These are phyloP conservation scores for Panulirus ornatus DNA, from an alignment of 1,140 invertebrate genomes.

Conservation along the genomic window DNA sequence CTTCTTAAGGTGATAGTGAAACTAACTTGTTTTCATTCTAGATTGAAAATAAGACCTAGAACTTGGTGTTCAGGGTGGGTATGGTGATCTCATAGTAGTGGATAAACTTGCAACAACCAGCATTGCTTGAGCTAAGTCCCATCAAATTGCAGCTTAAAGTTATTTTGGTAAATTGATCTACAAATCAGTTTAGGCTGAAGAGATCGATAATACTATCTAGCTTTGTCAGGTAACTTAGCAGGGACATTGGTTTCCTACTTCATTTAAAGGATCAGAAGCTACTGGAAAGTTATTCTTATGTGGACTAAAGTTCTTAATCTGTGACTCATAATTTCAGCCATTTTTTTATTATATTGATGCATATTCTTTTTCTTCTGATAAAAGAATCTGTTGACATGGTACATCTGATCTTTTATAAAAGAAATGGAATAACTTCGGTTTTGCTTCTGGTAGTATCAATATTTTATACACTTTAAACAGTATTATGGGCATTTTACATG, in stretches of 20 bases:
- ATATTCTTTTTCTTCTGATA: not conserved
- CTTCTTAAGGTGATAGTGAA: slow-evolving; percentile 16
- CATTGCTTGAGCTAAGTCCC: not conserved
- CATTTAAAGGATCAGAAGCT: not conserved
- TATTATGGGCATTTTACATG: slow-evolving; percentile 68
- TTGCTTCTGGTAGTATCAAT: slow-evolving; percentile 22
- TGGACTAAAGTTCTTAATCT: not conserved
- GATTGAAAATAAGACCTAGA: slow-evolving; percentile 5
- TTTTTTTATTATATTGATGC: slow-evolving; percentile 3
- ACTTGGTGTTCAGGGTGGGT: not conserved
- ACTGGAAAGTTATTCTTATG: not conserved
- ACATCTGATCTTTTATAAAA: slow-evolving; percentile 18
- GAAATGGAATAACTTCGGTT: slow-evolving; percentile 8
- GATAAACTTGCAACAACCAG: not conserved
- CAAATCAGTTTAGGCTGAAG: not conserved
- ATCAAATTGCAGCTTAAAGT: not conserved
- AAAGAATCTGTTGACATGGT: not conserved
- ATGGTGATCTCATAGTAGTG: not conserved
- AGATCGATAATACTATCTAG: slow-evolving; percentile 13
- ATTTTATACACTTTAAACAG: slow-evolving; percentile 54
- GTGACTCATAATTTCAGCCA: not conserved
- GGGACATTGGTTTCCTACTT: not conserved
- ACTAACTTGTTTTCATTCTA: not conserved
- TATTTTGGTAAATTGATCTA: not conserved
- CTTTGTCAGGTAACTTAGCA: slow-evolving; percentile 8